Evolutionary conservation across 1,140 invertebrate species (phyloP), one percentile per base, ranked within the genome.

Genomic region (Vanessa atalanta): DNA sequence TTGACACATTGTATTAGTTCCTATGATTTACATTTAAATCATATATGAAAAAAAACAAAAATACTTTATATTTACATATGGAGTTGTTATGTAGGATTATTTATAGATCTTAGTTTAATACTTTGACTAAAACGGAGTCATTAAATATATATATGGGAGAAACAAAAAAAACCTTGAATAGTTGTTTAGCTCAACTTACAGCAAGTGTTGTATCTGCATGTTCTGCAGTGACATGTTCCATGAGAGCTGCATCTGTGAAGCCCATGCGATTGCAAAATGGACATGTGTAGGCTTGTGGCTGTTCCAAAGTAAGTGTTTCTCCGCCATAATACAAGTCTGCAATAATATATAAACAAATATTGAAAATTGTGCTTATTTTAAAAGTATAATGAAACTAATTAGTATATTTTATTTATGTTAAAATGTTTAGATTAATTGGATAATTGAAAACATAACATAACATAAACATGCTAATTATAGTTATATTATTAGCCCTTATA

Each of bases 181-280:
- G 9, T 53, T 16, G 47, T 37, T 60, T 53, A 15, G 3, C 12
- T 57, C 26, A 57, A 82, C 90, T 90, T 63, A 98, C 97, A 96
- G 98, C 97, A 81, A 96, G 95, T 70, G 96, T 96, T 74, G 95
- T 96, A 88, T 98, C 97, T 55, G 96, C 94, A 93, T 99, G 98
- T 83, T 98, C 97, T 67, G 96, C 94, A 67, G 97, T 96, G 57
- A 99, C 97, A 94, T 99, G 98, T 90, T 99, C 98, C 92, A 98
- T 96, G 63, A 99, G 94, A 15, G 96, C 96, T 61, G 95, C 94
- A 93, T 99, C 98, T 78, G 98, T 99, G 88, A 98, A 98, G 47
- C 98, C 98, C 97, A 99, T 98, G 87, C 96, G 96, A 80, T 97
- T 97, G 94, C 98, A 99, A 93, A 98, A 98, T 51, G 98, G 98